A percentile compares a stretch with the other conserved stretches of the same genome.
phyloP scores from a whole-genome alignment of 2,797 vertebrate species.

The Syncerus caffer region DNA sequence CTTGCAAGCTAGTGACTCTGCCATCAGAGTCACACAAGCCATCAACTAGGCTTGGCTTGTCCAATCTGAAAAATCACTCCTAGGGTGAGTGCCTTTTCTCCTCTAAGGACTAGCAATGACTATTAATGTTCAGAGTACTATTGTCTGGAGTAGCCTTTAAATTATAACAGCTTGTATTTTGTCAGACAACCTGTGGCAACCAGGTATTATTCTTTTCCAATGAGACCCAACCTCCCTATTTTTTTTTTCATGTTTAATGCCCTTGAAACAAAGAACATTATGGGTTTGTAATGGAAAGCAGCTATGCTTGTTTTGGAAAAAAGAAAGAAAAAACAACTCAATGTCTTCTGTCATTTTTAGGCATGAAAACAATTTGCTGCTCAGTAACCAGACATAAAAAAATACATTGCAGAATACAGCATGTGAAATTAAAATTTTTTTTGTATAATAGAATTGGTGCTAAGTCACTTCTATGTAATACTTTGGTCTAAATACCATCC shows the following conservation, averaged over 20 bases:
- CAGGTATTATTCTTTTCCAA: conserved; percentile 55
- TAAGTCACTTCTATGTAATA: conserved; percentile 54
- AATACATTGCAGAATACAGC: conserved; percentile 19
- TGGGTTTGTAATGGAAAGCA: conserved; percentile 40
- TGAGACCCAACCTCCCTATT: conserved; percentile 22
- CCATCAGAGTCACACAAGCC: conserved; percentile 19
- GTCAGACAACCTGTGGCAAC: conserved; percentile 66
- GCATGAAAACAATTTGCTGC: conserved; percentile 57
- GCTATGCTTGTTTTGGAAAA: neutral
- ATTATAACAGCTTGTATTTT: conserved; percentile 68
- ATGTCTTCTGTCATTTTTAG: conserved; percentile 48
- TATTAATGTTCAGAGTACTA: conserved; percentile 69
- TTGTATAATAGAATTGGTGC: conserved; percentile 47
- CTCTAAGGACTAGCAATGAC: conserved; percentile 61
- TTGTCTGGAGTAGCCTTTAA: conserved; percentile 70
- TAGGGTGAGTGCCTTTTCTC: conserved; percentile 76
- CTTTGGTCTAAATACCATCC: conserved; percentile 42
- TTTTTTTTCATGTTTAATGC: conserved; percentile 31
- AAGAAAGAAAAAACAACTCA: neutral
- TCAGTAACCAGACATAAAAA: conserved; percentile 38
- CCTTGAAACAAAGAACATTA: conserved; percentile 13
- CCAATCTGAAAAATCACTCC: conserved; percentile 27
- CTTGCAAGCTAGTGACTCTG: conserved; percentile 46
- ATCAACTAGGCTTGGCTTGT: conserved; percentile 41
- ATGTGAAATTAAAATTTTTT: conserved; percentile 2